Conservation (phyloP, 2,113 vertebrate species). For the Solenodon paradoxus region DNA sequence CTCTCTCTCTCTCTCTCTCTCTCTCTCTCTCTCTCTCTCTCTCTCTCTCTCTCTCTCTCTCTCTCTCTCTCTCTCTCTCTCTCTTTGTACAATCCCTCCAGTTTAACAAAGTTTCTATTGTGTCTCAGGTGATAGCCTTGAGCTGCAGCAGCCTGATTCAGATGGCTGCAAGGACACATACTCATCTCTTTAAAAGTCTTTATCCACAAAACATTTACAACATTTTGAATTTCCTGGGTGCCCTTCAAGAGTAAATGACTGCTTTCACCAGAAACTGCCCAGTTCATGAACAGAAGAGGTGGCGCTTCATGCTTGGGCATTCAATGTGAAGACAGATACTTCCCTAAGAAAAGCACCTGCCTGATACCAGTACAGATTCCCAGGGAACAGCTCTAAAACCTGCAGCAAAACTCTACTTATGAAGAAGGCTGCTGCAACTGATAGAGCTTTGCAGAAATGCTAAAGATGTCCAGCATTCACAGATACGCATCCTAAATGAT, state of each 20-base stretch:
- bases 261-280: constrained; percentile 26
- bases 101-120: not conserved
- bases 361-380: not conserved
- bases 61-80: too few species aligned
- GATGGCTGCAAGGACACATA: not conserved
- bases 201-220: not conserved
- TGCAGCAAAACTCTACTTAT: not conserved
- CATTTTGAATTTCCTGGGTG: constrained; percentile 19
- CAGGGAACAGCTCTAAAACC: not conserved
- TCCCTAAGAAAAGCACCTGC: not conserved
- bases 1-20: not conserved
- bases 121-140: not conserved
- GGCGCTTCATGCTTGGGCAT: constrained; percentile 16
- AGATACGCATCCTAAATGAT: not conserved
- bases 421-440: not conserved
- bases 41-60: not conserved
- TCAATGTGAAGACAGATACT: not conserved
- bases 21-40: not conserved
- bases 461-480: not conserved
- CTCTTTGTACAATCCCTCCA: too few species aligned
- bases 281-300: not conserved
- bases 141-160: not conserved
- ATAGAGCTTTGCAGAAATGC: not conserved
- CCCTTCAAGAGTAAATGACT: not conserved
- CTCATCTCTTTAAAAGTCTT: not conserved